Evolutionary conservation across 2,888 invertebrate species (phyloP), one percentile per base, ranked within the genome.

Genomic region (Noctua pronuba): DNA sequence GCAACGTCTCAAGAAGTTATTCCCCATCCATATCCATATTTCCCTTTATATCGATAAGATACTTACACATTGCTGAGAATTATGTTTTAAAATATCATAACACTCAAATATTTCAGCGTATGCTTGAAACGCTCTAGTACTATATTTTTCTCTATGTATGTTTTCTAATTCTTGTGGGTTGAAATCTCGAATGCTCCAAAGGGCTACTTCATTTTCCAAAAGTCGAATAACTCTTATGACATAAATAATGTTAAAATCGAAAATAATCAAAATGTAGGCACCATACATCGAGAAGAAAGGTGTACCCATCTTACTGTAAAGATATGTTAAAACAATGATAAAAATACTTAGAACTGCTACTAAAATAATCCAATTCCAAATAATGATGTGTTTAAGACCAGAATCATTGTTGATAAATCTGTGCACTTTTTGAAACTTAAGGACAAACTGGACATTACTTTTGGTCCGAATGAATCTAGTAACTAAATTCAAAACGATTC

Each of bases 361-460:
- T 13, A 67, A n/a, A n/a, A n/a, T 7, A 44, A 84, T 28, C 85
- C 85, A 85, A 65, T 75, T 85, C 38, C 49, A 62, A 58, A 74
- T 11, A 1, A 62, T 69, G 0, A 73, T 75, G 0, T 52, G 5
- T 0, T 31, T 64, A 5, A 41, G 58, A 18, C 35, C 28, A 18
- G 28, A 16, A 10, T 70, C 44, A 11, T 49, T 35, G 10, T 77
- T 75, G 5, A 84, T 60, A 18, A 79, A 49, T 65, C 62, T 77
- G 41, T 79, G 75, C 13, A 79, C 28, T 16, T 73, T 77, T 75
- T 85, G 77, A 55, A 79, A 44, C 18, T 18, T 72, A 11, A 28
- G 41, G 18, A 72, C n/a, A 13, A 72, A 72, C 4, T 72, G 31
- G n/a, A 72, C 24, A 8, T 44, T 35, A 13, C 18, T 72, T 21